Evolutionary conservation across 2,113 vertebrate genomes (phyloP), one percentile per base, ranked within the genome.

Genomic region (Lampris incognitus): DNA sequence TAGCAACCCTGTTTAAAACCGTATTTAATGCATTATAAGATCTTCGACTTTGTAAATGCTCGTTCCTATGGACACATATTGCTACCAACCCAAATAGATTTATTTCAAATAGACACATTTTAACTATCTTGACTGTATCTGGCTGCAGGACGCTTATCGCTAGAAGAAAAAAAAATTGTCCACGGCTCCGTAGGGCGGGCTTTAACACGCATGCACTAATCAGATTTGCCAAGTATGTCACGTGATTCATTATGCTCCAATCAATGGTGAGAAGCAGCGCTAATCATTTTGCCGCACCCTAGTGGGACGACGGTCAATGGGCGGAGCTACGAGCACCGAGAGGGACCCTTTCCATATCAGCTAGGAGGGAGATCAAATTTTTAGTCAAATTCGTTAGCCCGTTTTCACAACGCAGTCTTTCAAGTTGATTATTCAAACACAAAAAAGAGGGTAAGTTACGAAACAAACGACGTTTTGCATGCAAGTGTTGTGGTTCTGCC

Each of bases 211-310:
- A 0, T 58, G 0, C 11, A 11, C 87, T 85, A 89, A 90, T 60
- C 73, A 78, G 0, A 0, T 0, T 0, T 10, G 0, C 9, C 1
- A 0, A 0, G 4, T 0, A 0, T 2, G 9, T 81, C 85, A 87
- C 79, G 66, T 90, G 88, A 0, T 41, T 2, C 1, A 0, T 0
- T 0, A 0, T 2, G 56, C 50, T 7, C 13, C 5, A 52, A 2
- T 88, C 87, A 92, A 88, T 92, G 6, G 78, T 0, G 1, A 63
- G n/a, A 5, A 55, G 3, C n/a, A 40, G 41, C 50, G 78, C 76
- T 57, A 49, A 38, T 8, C 37, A 6, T 36, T 78, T 87, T 78
- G 82, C 88, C 91, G 90, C 90, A 91, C 91, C 90, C 90, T 82
- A 82, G 60, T 70, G 36, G 75, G 77, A 63, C 85, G 86, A 83